Conservation (phyloP, 2,888 invertebrate genomes). For the Papilio demoleus region DNA sequence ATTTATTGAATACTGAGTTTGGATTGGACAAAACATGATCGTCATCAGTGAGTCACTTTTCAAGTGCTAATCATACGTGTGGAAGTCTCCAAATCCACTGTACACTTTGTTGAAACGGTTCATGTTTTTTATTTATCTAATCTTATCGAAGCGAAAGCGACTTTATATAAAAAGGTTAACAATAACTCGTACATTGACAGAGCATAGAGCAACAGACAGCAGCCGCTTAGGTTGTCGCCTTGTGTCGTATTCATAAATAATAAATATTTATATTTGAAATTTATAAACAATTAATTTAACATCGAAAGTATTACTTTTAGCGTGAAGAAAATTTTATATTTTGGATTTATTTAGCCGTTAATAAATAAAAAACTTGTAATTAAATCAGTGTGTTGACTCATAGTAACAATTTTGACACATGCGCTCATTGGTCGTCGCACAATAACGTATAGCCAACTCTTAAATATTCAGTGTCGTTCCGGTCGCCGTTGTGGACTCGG, state of each 20-base stretch:
- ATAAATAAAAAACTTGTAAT: conserved; percentile 39
- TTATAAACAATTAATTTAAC: conserved; percentile 32
- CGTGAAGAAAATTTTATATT: not conserved
- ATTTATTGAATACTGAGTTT: conserved; percentile 81
- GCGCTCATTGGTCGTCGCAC: conserved; percentile 76
- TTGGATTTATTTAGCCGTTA: not conserved
- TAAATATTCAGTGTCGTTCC: conserved; percentile 78
- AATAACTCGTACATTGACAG: conserved; percentile 49
- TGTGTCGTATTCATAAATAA: conserved; percentile 47
- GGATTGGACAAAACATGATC: conserved; percentile 79
- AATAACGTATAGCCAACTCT: conserved; percentile 76
- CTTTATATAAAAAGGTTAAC: conserved; percentile 51
- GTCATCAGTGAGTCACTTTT: conserved; percentile 74
- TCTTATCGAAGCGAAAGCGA: conserved; percentile 53
- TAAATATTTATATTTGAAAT: conserved; percentile 25
- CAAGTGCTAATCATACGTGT: conserved; percentile 56
- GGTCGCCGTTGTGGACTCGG: conserved; percentile 81
- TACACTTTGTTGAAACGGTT: conserved; percentile 50
- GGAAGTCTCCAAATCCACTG: conserved; percentile 58
- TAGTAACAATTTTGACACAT: conserved; percentile 74
- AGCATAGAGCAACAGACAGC: conserved; percentile 55
- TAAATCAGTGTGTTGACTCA: conserved; percentile 62
- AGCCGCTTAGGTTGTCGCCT: conserved; percentile 62
- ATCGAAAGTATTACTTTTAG: not conserved
- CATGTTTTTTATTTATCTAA: conserved; percentile 59